Evolutionary conservation across 2,888 invertebrate genomes (phyloP).

Genomic region (Tortricodes alternella): DNA sequence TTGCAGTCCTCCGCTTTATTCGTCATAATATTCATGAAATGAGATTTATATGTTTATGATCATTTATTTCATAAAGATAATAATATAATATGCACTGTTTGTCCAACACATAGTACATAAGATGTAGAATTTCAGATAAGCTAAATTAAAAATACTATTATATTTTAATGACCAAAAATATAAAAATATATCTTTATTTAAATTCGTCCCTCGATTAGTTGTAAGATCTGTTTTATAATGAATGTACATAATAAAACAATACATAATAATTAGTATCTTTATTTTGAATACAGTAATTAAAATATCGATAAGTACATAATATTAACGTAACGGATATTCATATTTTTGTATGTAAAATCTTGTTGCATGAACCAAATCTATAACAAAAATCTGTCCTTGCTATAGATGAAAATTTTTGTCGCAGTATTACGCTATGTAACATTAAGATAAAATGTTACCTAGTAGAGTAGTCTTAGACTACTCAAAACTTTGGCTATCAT

Average conservation of each 20-base stretch:
- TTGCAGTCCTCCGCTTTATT: no score
- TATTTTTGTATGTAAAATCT: no score
- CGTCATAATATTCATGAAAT: conserved; percentile 30
- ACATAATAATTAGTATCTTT: conserved; percentile 39
- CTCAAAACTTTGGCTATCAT: no score
- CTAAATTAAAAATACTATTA: not conserved
- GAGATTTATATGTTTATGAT: no score
- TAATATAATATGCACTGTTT: conserved; percentile 63
- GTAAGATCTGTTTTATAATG: conserved; percentile 48
- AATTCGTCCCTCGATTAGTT: conserved; percentile 48
- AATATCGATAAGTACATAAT: no score
- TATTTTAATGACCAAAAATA: conserved; percentile 56
- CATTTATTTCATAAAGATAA: conserved; percentile 52
- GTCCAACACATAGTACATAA: conserved; percentile 53
- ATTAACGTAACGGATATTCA: no score
- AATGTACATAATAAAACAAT: conserved; percentile 53
- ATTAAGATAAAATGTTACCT: no score
- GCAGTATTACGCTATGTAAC: no score
- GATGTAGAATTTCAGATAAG: conserved; percentile 5
- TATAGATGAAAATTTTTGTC: no score
- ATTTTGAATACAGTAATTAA: not conserved
- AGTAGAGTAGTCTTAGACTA: no score
- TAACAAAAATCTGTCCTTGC: no score
- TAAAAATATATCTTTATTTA: conserved; percentile 39
- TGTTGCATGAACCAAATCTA: no score